Conservation (phyloP, 1,140 invertebrate species). For the Saccostrea cuccullata region DNA sequence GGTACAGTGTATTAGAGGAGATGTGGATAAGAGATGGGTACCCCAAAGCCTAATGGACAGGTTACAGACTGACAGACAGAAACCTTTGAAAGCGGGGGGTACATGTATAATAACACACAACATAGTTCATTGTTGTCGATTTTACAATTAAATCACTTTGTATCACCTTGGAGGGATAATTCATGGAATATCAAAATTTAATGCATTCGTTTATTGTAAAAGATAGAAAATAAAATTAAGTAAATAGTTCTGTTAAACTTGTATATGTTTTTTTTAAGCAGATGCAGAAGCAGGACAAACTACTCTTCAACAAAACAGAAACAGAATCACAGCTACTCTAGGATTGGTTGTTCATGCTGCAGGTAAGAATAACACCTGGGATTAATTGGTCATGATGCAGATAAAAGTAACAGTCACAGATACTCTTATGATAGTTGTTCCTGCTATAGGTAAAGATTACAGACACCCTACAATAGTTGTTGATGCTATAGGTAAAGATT, state of each 20-base stretch:
- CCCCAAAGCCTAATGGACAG: no score
- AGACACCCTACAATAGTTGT: neutral
- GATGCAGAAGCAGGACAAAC: constrained; percentile 56
- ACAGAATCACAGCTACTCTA: constrained; percentile 93
- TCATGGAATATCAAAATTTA: no score
- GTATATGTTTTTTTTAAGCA: neutral
- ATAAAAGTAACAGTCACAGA: constrained; percentile 90
- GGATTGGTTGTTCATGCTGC: constrained; percentile 98
- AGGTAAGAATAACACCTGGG: constrained; percentile 77
- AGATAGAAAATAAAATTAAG: no score
- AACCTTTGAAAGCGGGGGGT: no score
- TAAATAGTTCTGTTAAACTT: neutral
- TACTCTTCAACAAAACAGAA: constrained; percentile 80
- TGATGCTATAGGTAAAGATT: constrained; percentile 80
- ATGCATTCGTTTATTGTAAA: no score
- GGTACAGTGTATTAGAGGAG: no score
- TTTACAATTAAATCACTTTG: no score
- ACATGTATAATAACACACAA: no score
- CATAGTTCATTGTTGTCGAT: no score
- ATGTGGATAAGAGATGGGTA: no score
- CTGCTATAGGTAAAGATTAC: constrained; percentile 87
- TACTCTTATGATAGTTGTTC: constrained; percentile 96
- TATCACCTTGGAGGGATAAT: no score
- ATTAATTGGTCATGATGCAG: neutral
- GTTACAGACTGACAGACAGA: no score